Conservation (phyloP, 2,888 invertebrate genomes). For the Tachina lurida region DNA sequence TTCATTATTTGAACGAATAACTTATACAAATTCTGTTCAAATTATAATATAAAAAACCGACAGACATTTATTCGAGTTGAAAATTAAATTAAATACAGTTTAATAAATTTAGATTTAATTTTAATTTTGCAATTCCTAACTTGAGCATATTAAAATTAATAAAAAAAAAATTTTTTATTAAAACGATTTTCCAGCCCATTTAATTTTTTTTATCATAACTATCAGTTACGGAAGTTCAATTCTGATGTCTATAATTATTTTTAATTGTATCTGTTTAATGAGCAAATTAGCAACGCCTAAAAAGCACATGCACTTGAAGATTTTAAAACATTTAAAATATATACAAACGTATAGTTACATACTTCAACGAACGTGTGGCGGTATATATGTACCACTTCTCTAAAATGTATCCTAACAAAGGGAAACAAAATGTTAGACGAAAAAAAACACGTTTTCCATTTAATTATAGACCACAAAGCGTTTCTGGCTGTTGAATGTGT, state of each 20-base stretch:
- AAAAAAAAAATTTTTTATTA: no score
- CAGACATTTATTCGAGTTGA: no score
- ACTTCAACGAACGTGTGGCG: background rate
- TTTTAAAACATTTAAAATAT: background rate
- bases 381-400: background rate
- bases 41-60: no score
- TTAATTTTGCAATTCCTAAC: no score
- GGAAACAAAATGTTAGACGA: background rate
- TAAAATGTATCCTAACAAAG: background rate
- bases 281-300: conserved; percentile 56
- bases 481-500: conserved; percentile 16
- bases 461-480: conserved; percentile 31
- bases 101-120: no score
- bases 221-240: background rate
- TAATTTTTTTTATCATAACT: no score
- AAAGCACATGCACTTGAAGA: conserved; percentile 10
- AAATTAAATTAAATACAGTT: no score
- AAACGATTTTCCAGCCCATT: no score
- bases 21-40: no score
- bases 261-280: conserved; percentile 56
- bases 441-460: background rate
- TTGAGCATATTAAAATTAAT: no score
- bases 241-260: conserved; percentile 50
- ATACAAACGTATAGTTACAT: background rate
- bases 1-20: no score